Evolutionary conservation across 2,888 invertebrate genomes (phyloP), one percentile per base, ranked within the genome.

Genomic region (Neoascia interrupta): DNA sequence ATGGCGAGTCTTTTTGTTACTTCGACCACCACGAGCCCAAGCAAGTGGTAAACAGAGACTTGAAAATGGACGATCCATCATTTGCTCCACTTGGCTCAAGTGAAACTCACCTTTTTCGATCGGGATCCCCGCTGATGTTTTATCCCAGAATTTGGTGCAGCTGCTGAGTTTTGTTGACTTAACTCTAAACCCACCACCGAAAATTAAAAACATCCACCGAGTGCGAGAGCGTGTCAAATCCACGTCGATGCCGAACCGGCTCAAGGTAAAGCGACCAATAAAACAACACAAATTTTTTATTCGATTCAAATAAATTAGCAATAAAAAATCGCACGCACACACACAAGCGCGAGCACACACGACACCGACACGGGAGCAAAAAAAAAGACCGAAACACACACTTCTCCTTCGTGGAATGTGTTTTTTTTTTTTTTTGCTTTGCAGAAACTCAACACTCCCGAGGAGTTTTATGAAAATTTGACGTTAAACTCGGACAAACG

Each of bases 161-260:
- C 72, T 63, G 72, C 39, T 58, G 63, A 41, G 6, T 41, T 49
- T 45, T 21, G 23, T 47, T 54, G 45, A 39, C 39, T n/a, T n/a
- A n/a, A n/a, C n/a, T n/a, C n/a, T n/a, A n/a, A 68, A 75, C 61
- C 75, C 74, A 68, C 74, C 69, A 75, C 69, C 54, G 16, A 69
- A 74, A 36, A 34, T 5, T 8, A 10, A 43, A 66, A 51, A 58
- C 56, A 53, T 45, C 56, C 58, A 75, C 61, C 69, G 43, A 18
- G n/a, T 5, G 19, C 8, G 28, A 6, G 26, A 54, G 26, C 56
- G 56, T 45, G 70, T 64, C 58, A 64, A 58, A 58, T 37, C 58
- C 58, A 39, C 70, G 60, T 56, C 69, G 60, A 28, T 47, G 34
- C 61, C 61, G 21, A 69, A 72, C 76, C 70, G 72, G 60, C 64